A percentile compares a stretch with the other conserved stretches of the same genome.
phyloP scores from a whole-genome alignment of 92 coral and sea anemone species.

The Porites rus region DNA sequence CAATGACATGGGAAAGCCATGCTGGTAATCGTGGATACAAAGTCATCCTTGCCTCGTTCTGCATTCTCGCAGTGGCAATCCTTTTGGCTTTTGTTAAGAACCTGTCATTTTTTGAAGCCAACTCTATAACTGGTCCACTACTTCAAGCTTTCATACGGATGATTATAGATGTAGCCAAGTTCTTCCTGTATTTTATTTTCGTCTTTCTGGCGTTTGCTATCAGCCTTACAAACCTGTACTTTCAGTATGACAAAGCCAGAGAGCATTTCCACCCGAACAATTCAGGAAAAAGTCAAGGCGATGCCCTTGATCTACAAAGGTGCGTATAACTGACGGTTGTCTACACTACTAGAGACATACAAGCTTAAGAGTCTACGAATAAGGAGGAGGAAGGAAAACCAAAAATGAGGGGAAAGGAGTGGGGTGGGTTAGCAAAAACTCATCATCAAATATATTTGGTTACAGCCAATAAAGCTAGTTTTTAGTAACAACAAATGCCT shows the following conservation, averaged over 20 bases:
- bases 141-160: constrained; percentile 47
- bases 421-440: too few relatives aligned
- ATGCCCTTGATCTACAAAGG: constrained; percentile 34
- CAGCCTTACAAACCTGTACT: constrained; percentile 55
- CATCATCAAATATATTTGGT: too few relatives aligned
- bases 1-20: constrained; percentile 18
- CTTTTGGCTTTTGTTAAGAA: constrained; percentile 40
- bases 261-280: neutral
- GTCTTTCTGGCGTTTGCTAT: constrained; percentile 60
- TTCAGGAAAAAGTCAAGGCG: constrained; percentile 8
- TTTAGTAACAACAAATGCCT: too few relatives aligned
- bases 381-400: too few relatives aligned
- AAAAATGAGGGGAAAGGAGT: too few relatives aligned
- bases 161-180: constrained; percentile 55
- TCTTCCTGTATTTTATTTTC: constrained; percentile 42
- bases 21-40: constrained; percentile 10
- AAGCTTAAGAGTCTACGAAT: too few relatives aligned
- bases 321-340: neutral
- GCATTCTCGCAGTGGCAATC: constrained; percentile 45
- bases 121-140: constrained; percentile 48
- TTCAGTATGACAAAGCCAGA: constrained; percentile 40
- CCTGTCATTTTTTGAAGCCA: constrained; percentile 40
- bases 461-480: too few relatives aligned
- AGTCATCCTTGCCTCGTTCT: constrained; percentile 42
- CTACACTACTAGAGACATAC: too few relatives aligned